Evolutionary conservation across 2,888 invertebrate genomes (phyloP).

Genomic region (Pristionchus entomophagus): DNA sequence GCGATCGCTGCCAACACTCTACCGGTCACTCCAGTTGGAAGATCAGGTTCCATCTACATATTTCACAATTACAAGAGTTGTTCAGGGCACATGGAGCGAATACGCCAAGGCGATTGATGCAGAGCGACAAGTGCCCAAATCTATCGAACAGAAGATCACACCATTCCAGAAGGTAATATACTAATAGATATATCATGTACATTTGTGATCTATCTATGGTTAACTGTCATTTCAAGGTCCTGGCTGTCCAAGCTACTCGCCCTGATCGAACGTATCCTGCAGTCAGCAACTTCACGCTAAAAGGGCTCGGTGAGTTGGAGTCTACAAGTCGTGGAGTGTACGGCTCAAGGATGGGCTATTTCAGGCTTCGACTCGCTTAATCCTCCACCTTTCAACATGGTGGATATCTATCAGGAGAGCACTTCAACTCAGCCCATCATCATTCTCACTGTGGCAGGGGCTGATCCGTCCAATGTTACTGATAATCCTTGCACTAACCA

Average conservation of each 20-base stretch:
- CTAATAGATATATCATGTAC: not conserved
- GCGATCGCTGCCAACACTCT: slow-evolving; percentile 80
- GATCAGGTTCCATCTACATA: slow-evolving; percentile 76
- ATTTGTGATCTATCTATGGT: no score
- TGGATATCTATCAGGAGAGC: slow-evolving; percentile 80
- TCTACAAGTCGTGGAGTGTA: not conserved
- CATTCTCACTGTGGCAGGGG: slow-evolving; percentile 89
- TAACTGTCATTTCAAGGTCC: slow-evolving; percentile 78
- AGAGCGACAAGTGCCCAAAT: slow-evolving; percentile 81
- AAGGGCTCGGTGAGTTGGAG: slow-evolving; percentile 75
- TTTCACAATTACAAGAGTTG: not conserved
- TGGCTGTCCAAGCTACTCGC: slow-evolving; percentile 86
- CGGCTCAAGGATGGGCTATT: slow-evolving; percentile 17
- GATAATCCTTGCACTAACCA: not conserved
- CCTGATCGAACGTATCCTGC: slow-evolving; percentile 88
- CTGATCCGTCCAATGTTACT: slow-evolving; percentile 85
- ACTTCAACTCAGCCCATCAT: slow-evolving; percentile 84
- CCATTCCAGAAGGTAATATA: slow-evolving; percentile 85
- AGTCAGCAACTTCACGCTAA: slow-evolving; percentile 84
- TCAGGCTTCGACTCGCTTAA: slow-evolving; percentile 67
- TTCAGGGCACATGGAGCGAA: slow-evolving; percentile 82
- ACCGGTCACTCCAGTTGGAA: slow-evolving; percentile 81
- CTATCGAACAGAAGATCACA: slow-evolving; percentile 80
- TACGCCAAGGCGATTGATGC: slow-evolving; percentile 83
- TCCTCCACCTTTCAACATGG: slow-evolving; percentile 81